phyloP scores from a whole-genome alignment of 2,888 invertebrate species.

The Beris morrisii region DNA sequence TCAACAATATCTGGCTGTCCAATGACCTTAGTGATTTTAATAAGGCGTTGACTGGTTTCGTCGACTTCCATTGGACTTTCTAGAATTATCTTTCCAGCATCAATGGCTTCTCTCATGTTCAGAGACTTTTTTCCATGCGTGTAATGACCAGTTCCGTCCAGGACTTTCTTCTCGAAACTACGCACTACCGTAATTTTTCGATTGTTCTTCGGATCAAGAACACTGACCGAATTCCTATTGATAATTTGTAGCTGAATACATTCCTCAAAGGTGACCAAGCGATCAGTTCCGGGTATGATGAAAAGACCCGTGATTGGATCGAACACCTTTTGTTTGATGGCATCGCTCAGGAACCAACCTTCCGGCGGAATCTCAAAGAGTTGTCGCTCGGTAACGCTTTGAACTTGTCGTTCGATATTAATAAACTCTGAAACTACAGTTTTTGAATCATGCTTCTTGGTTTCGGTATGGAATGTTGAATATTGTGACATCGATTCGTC shows the following conservation, averaged over 20 bases:
- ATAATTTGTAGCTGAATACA: slow-evolving; percentile 84
- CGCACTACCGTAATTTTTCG: slow-evolving; percentile 68
- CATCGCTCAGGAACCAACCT: slow-evolving; percentile 82
- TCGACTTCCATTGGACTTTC: slow-evolving; percentile 59
- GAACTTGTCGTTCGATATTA: slow-evolving; percentile 57
- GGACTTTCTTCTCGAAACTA: slow-evolving; percentile 76
- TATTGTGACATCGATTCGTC: slow-evolving; percentile 31
- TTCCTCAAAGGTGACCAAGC: slow-evolving; percentile 81
- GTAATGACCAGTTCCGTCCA: slow-evolving; percentile 81
- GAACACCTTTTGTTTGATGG: slow-evolving; percentile 79
- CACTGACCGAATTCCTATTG: slow-evolving; percentile 78
- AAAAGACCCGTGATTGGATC: slow-evolving; percentile 83
- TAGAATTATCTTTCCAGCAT: slow-evolving; percentile 65
- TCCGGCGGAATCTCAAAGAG: slow-evolving; percentile 78
- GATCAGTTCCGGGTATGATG: slow-evolving; percentile 82
- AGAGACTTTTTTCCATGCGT: slow-evolving; percentile 62
- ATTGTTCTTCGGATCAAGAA: slow-evolving; percentile 74
- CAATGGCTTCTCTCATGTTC: slow-evolving; percentile 73
- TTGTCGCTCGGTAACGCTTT: slow-evolving; percentile 62
- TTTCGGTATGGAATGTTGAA: slow-evolving; percentile 33
- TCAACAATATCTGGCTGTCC: slow-evolving; percentile 74
- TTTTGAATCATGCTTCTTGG: slow-evolving; percentile 49
- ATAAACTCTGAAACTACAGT: slow-evolving; percentile 58
- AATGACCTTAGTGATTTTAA: slow-evolving; percentile 72
- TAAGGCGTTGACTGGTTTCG: slow-evolving; percentile 62